Percentiles rank a stretch among this genome's conserved stretches.
Conservation (phyloP, 1,140 invertebrate species). For the Colletes latitarsis region DNA sequence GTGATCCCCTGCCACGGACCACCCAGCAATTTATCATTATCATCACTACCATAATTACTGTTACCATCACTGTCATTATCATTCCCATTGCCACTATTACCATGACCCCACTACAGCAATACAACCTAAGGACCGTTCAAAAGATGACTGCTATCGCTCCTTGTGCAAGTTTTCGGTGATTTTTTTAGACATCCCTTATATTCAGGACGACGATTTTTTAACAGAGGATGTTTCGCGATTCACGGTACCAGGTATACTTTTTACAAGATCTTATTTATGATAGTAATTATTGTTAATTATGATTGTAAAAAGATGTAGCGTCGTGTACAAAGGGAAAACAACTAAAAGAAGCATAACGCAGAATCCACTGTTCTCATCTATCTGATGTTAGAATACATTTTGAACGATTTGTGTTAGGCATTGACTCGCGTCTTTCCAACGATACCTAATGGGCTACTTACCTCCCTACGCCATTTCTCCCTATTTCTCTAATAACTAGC, state of each 20-base stretch:
- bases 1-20: conserved; percentile 79
- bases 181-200: conserved; percentile 69
- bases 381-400: conserved; percentile 68
- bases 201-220: conserved; percentile 68
- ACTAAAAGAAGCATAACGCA: conserved; percentile 45
- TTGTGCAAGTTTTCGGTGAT: conserved; percentile 68
- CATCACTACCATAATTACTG: conserved; percentile 67
- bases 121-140: conserved; percentile 64
- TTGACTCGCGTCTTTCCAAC: conserved; percentile 50
- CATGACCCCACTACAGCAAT: conserved; percentile 56
- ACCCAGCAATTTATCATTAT: conserved; percentile 53
- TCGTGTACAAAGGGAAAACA: conserved; percentile 64
- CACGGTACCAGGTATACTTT: conserved; percentile 73
- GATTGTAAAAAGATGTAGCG: conserved; percentile 62
- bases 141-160: conserved; percentile 63
- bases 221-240: conserved; percentile 67
- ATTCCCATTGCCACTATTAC: conserved; percentile 57
- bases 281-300: conserved; percentile 69
- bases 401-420: conserved; percentile 56
- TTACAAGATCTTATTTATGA: conserved; percentile 80
- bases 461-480: conserved; percentile 18
- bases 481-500: conserved; percentile 58
- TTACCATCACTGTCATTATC: conserved; percentile 63
- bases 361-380: conserved; percentile 67
- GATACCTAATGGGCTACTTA: conserved; percentile 48